These are phyloP conservation scores for Pterois miles DNA, from an alignment of 2,797 vertebrate species.

Conservation along the genomic window DNA sequence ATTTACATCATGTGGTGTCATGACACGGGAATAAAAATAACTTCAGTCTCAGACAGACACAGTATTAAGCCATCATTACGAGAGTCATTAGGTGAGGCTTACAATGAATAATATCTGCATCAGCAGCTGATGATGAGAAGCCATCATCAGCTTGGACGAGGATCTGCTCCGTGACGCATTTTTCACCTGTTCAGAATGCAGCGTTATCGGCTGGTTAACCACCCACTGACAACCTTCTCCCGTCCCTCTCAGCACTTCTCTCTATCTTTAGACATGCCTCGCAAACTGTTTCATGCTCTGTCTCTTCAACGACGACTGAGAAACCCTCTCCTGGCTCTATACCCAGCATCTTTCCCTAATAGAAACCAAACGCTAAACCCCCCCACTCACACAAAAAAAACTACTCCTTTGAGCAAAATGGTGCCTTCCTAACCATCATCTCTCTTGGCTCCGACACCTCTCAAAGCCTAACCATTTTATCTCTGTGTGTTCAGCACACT, in stretches of 20 bases:
- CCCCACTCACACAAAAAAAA: neutral
- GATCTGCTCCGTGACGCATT: conserved; percentile 56
- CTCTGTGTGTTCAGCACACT: conserved; percentile 65
- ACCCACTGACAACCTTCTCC: conserved; percentile 58
- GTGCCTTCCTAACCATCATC: conserved; percentile 42
- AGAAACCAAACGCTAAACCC: conserved; percentile 47
- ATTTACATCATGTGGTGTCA: neutral
- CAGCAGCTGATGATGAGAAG: conserved; percentile 38
- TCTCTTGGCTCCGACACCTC: conserved; percentile 18
- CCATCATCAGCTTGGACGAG: conserved; percentile 31
- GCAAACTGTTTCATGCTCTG: conserved; percentile 68
- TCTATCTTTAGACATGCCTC: conserved; percentile 72
- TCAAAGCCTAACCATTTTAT: conserved; percentile 47
- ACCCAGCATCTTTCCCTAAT: conserved; percentile 55
- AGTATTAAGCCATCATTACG: neutral
- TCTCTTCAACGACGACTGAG: conserved; percentile 50
- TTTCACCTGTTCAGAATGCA: conserved; percentile 71
- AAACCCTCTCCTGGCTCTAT: conserved; percentile 46
- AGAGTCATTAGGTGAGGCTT: conserved; percentile 29
- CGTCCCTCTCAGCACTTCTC: conserved; percentile 52
- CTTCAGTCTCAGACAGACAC: neutral
- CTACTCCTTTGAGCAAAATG: conserved; percentile 60
- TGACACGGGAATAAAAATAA: conserved; percentile 13
- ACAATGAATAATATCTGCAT: conserved; percentile 22
- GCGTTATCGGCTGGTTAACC: conserved; percentile 65